Evolutionary conservation across 2,888 invertebrate genomes (phyloP), one percentile per base, ranked within the genome.

Genomic region (Steinernema hermaphroditum): DNA sequence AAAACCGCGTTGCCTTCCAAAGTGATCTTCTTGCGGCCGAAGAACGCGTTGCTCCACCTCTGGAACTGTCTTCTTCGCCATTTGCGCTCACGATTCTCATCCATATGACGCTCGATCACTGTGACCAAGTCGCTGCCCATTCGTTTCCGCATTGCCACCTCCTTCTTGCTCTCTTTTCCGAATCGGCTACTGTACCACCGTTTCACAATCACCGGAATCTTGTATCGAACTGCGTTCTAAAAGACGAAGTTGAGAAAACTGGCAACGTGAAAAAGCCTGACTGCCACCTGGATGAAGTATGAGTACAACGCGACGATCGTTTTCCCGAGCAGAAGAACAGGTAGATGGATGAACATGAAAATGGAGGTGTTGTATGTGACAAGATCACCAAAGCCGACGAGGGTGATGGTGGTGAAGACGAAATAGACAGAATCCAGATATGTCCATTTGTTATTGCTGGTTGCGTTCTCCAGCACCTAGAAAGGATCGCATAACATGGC

Each of bases 191-290:
- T 4, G 22, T 9, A 46, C 9, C 46, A 16, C 22, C 46, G n/a
- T n/a, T 46, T n/a, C 46, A 46, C 46, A 6, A 46, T 46, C 46
- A n/a, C 46, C 6, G 46, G 46, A 46, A 46, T 46, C n/a, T 46
- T 46, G 46, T 46, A 46, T 16, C 46, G 16, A 4, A 46, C 16
- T n/a, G 46, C 46, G 46, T 46, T 46, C 46, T 46, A 19, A 46
- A 46, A n/a, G n/a, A 9, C 12, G 37, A 37, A 12, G 37, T 37
- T 12, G n/a, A n/a, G n/a, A n/a, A n/a, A n/a, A 37, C 37, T 37
- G 37, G 37, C 46, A 6, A 46, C 9, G 6, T 46, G 46, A 6
- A n/a, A n/a, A n/a, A n/a, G n/a, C n/a, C n/a, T 46, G 6, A 19
- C 46, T 46, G 22, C 16, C 46, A 46, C 46, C 46, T 46, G 46